Evolutionary conservation across 2,797 vertebrate genomes (phyloP), one percentile per base, ranked within the genome.

Genomic region (Anguilla obscura): DNA sequence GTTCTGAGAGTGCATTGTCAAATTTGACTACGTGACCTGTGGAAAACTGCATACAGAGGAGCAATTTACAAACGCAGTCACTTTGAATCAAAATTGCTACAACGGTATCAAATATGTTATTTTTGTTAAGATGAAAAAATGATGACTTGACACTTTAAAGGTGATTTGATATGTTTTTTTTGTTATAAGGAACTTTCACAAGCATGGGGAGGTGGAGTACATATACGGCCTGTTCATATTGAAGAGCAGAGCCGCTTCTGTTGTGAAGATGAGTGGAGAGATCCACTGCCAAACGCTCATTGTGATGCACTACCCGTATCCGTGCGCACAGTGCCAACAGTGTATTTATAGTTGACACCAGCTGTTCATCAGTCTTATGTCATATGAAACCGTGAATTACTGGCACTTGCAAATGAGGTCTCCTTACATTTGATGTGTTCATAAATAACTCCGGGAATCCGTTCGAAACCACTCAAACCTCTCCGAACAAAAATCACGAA

Each of bases 311-410:
- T 79, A 16, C 14, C 16, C 36, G 14, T 40, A 45, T 79, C 33
- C 40, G 36, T 79, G 5, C 74, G 8, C 74, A 36, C 74, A 18
- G 16, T 5, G 16, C 30, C 33, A 40, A 24, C 36, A 82, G 5
- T 82, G 79, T 50, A 82, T 82, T 48, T 82, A 82, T 48, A 24
- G 45, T 50, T 82, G 45, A 50, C 79, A 82, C 40, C 45, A 50
- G 18, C 14, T 79, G 27, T 33, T 40, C 45, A 82, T 82, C 40
- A 82, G 79, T n/a, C 18, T 2, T 24, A 16, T 79, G 79, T 79
- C 36, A 45, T 21, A 45, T 79, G 33, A 79, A 79, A 48, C 79
- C n/a, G 9, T 50, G 21, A 48, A 8, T 30, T 82, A 40, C 74
- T 36, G n/a, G 79, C 21, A 82, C 45, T 82, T 24, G 16, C 3